These are phyloP conservation scores for Tenthredo notha DNA, from an alignment of 2,888 invertebrate genomes.

Conservation along the genomic window DNA sequence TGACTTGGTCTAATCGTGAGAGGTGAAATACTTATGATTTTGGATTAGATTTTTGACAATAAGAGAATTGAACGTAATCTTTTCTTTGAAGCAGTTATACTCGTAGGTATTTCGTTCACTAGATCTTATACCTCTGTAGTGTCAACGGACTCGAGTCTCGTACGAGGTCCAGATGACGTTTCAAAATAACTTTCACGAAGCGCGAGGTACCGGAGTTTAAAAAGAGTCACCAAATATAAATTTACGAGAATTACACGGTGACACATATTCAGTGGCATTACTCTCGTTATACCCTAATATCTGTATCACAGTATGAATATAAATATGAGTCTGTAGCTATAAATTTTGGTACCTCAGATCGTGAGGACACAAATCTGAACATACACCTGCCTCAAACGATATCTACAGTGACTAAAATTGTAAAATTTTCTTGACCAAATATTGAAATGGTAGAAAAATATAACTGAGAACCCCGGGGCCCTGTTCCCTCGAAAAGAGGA, in stretches of 20 bases:
- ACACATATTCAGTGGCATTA: neutral
- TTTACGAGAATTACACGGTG: neutral
- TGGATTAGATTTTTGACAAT: neutral
- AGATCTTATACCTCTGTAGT: slow-evolving; percentile 34
- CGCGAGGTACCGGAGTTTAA: neutral
- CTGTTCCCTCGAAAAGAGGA: slow-evolving; percentile 51
- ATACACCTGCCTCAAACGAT: neutral
- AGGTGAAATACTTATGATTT: neutral
- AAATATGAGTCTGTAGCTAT: neutral
- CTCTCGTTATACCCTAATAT: neutral
- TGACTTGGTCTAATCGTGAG: neutral
- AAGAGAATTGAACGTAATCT: neutral
- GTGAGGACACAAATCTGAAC: neutral
- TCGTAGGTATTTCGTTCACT: slow-evolving; percentile 22
- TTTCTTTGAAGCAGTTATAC: neutral
- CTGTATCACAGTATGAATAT: neutral
- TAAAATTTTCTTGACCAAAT: neutral
- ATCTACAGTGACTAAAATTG: neutral
- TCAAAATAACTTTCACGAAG: slow-evolving; percentile 49
- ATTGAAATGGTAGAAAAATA: neutral
- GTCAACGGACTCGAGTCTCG: slow-evolving; percentile 50
- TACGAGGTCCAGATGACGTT: slow-evolving; percentile 49
- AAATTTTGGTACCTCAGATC: neutral
- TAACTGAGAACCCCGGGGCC: slow-evolving; percentile 60
- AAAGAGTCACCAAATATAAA: slow-evolving; percentile 2